Evolutionary conservation across 2,888 invertebrate genomes (phyloP).

Genomic region (Labia minor): DNA sequence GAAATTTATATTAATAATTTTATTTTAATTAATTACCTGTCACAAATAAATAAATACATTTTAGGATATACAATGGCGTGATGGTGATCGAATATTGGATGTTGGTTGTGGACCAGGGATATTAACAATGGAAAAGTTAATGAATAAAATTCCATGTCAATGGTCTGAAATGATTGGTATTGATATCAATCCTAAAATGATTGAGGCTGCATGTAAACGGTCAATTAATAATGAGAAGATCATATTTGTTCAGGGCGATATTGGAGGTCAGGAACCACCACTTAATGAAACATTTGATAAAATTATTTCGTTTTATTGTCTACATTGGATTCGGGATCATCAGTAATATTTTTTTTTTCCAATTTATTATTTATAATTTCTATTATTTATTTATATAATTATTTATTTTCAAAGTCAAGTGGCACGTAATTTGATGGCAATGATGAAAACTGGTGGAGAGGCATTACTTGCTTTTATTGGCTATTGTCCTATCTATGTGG

Average conservation of each 20-base stretch:
- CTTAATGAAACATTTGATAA: constrained; percentile 49
- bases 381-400: too few relatives aligned
- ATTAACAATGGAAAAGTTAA: constrained; percentile 38
- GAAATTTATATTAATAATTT: too few relatives aligned
- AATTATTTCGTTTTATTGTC: constrained; percentile 63
- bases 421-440: constrained; percentile 50
- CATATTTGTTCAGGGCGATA: constrained; percentile 43
- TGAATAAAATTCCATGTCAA: constrained; percentile 28
- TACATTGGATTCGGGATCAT: constrained; percentile 69
- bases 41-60: too few relatives aligned
- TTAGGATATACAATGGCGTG: constrained; percentile 26
- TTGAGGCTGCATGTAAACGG: constrained; percentile 43
- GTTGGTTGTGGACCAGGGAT: constrained; percentile 66
- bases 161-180: constrained; percentile 44
- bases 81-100: constrained; percentile 41
- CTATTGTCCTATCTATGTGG: constrained; percentile 54
- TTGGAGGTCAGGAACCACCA: constrained; percentile 43
- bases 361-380: too few relatives aligned
- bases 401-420: constrained; percentile 42
- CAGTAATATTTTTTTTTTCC: too few relatives aligned
- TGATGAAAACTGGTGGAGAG: constrained; percentile 56
- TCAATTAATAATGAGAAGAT: constrained; percentile 32
- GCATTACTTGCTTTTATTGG: constrained; percentile 58
- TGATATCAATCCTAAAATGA: constrained; percentile 62
- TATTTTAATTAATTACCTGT: too few relatives aligned